Evolutionary conservation across 2,797 vertebrate genomes (phyloP).

Genomic region (Ctenopoma kingsleyae): DNA sequence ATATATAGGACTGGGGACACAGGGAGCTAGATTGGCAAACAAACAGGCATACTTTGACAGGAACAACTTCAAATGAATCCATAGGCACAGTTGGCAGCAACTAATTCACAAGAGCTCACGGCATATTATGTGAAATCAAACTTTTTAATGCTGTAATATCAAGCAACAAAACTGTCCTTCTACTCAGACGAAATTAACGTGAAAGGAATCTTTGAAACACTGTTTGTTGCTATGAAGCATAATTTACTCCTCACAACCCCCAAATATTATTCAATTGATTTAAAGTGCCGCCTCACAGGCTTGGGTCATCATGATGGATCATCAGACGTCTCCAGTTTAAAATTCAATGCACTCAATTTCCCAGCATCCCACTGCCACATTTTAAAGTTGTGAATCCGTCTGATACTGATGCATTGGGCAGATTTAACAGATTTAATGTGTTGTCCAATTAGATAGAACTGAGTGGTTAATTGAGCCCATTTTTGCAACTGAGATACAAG

Average conservation of each 20-base stretch:
- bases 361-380: too few species aligned
- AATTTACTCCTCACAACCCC: background rate
- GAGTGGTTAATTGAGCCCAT: background rate
- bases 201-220: background rate
- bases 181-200: background rate
- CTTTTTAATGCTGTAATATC: background rate
- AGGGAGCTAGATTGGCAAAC: conserved; percentile 30
- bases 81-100: conserved; percentile 4
- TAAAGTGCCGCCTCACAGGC: background rate
- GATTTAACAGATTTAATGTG: too few species aligned
- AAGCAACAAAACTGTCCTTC: background rate
- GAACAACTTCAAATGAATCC: conserved; percentile 25
- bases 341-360: background rate
- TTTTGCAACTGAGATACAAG: background rate
- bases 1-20: conserved; percentile 15
- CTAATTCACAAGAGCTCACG: conserved; percentile 11
- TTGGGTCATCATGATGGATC: background rate
- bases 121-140: conserved; percentile 1
- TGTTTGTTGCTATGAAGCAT: conserved; percentile 3
- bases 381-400: background rate
- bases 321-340: background rate
- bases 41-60: conserved; percentile 16
- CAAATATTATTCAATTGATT: background rate
- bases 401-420: background rate
- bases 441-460: too few species aligned